Base-by-base conservation (phyloP, 2,113 vertebrate species). In the Phocoena sinus region DNA sequence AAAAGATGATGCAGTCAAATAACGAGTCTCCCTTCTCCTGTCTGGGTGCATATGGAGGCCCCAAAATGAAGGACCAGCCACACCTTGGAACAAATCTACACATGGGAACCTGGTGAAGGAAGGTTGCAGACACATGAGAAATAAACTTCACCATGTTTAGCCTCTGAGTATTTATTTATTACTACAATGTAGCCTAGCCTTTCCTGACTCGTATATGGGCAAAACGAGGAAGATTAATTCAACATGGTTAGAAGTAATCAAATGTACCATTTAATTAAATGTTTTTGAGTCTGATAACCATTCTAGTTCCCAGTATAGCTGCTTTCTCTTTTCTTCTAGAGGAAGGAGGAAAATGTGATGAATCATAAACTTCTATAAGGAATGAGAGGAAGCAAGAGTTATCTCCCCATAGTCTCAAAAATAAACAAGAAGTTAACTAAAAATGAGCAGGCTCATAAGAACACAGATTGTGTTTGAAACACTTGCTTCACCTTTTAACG, bases 151-250 rank as follows among this genome's bases (percentile, higher is more conserved):
- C 33, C 74, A 31, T 82, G 56, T 50, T 71, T 91, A 95, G 67
- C 28, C 77, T 77, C 70, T 50, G 79, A 83, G 67, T 86, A 91
- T 92, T 90, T 91, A 92, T 96, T 76, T 87, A 91, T 94, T 95
- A 68, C 41, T 58, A 74, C 20, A 56, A 9, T 38, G 63, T n/a
- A 89, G n/a, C 26, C 81, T 91, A 44, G 47, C 2, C 23, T 97
- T 94, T 85, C 71, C 38, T 91, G 76, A 96, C 44, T 91, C 95
- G 95, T 85, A 41, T 76, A 95, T 96, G 79, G 25, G 25, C 44
- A 96, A 81, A 97, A 93, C 53, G 67, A 93, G 92, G 89, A 77
- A 95, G 96, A 97, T 97, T 95, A 96, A 97, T 97, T 91, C 63
- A 89, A 47, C 73, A 68, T 92, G 86, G 97, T 97, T 97, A 95